Evolutionary conservation across 2,113 vertebrate genomes (phyloP).

Genomic region (Apeltes quadracus): DNA sequence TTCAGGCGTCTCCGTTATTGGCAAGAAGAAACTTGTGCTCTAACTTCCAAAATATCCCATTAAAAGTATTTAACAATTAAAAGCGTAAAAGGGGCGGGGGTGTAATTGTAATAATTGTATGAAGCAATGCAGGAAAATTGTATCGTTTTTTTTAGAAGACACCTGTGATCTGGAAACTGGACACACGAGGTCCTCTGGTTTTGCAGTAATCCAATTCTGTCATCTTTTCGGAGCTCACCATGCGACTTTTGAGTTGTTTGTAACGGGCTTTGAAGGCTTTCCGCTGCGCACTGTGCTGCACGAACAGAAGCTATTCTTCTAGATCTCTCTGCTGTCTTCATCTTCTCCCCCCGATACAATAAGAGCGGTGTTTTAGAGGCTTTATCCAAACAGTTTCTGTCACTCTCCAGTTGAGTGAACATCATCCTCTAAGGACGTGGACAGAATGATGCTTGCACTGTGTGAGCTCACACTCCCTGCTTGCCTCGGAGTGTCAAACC

Average conservation of each 20-base stretch:
- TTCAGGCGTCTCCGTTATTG: not conserved
- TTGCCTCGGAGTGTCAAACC: constrained; percentile 68
- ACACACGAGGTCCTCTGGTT: not conserved
- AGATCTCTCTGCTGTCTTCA: constrained; percentile 35
- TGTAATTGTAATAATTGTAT: not conserved
- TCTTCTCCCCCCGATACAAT: constrained; percentile 67
- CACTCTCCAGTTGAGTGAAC: constrained; percentile 66
- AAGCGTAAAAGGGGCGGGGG: not conserved
- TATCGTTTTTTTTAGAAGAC: not conserved
- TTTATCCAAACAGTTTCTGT: constrained; percentile 45
- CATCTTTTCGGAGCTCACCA: constrained; percentile 36
- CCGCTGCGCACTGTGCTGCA: constrained; percentile 30
- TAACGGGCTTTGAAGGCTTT: constrained; percentile 57
- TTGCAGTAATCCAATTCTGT: not conserved
- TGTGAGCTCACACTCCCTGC: constrained; percentile 54
- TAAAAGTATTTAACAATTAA: not conserved
- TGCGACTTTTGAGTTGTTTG: constrained; percentile 42
- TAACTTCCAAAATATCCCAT: not conserved
- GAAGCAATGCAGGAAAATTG: not conserved
- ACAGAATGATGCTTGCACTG: constrained; percentile 66
- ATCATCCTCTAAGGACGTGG: constrained; percentile 73
- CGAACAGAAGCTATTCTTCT: constrained; percentile 26
- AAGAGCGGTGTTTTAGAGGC: constrained; percentile 48
- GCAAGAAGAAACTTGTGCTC: not conserved
- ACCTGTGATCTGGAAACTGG: not conserved